Conservation (phyloP, 2,113 vertebrate species). For the Trematocara variabile region DNA sequence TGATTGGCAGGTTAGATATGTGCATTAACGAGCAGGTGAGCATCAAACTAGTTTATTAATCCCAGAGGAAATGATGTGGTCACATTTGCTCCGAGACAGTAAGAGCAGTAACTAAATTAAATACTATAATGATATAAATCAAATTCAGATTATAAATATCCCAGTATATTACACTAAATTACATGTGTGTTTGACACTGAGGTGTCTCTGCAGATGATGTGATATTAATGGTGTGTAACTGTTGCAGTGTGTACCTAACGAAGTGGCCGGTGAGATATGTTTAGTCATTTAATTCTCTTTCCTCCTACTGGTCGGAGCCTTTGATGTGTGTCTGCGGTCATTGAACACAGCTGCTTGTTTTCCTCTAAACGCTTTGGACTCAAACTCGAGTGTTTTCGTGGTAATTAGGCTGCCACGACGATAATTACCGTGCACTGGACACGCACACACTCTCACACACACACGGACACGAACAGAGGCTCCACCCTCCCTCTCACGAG, state of each 20-base stretch:
- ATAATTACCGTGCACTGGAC: background rate
- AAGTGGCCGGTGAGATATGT: background rate
- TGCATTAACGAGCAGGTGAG: rapidly evolving
- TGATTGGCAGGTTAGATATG: background rate
- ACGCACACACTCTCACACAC: background rate
- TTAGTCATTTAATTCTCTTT: background rate
- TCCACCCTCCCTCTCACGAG: constrained; percentile 7
- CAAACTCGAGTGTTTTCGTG: background rate
- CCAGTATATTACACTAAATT: background rate
- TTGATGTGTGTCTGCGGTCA: background rate
- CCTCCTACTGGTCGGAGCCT: background rate
- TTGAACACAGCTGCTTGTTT: background rate
- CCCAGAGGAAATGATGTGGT: background rate
- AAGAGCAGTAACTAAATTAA: background rate
- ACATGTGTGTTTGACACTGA: background rate
- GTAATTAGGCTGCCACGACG: background rate
- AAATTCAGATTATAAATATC: background rate
- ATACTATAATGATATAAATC: background rate
- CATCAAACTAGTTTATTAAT: background rate
- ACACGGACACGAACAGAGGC: background rate
- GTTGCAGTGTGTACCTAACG: background rate
- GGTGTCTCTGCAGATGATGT: background rate
- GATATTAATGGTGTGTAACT: background rate
- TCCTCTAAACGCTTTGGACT: background rate
- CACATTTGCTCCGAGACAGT: background rate